These are phyloP conservation scores for Ethmia dodecea DNA, from an alignment of 2,888 invertebrate species.

Conservation along the genomic window DNA sequence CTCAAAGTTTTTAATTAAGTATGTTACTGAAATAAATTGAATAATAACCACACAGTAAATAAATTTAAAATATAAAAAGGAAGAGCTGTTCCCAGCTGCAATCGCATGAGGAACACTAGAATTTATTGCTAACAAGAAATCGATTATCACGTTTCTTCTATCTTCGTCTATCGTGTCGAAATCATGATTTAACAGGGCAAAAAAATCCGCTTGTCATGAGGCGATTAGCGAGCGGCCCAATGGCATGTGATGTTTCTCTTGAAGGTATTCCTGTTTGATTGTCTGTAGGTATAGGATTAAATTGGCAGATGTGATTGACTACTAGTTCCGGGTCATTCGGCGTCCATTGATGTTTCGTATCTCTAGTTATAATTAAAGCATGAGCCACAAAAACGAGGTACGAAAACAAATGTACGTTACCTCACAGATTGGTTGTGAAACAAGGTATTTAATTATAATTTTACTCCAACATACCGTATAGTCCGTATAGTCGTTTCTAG, in stretches of 20 bases:
- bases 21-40: too few relatives aligned
- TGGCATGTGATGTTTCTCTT: conserved; percentile 25
- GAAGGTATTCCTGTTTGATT: conserved; percentile 10
- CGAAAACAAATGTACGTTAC: too few relatives aligned
- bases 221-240: conserved; percentile 41
- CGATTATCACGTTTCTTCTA: conserved; percentile 45
- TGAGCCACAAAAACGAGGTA: conserved; percentile 7
- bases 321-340: conserved; percentile 56
- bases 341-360: conserved; percentile 39
- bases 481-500: too few relatives aligned
- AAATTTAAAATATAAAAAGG: too few relatives aligned
- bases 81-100: too few relatives aligned
- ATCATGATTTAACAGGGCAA: conserved; percentile 37
- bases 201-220: conserved; percentile 53
- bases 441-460: too few relatives aligned
- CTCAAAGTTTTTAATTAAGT: too few relatives aligned
- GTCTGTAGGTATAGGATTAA: conserved; percentile 19
- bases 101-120: too few relatives aligned
- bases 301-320: conserved; percentile 28
- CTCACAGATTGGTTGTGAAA: too few relatives aligned
- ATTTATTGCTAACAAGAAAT: conserved; percentile 49
- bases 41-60: too few relatives aligned
- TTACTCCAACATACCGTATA: too few relatives aligned
- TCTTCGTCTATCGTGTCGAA: conserved; percentile 34
- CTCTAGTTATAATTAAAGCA: conserved; percentile 21